Conservation (phyloP, 2,113 vertebrate genomes). For the Myotis yumanensis region DNA sequence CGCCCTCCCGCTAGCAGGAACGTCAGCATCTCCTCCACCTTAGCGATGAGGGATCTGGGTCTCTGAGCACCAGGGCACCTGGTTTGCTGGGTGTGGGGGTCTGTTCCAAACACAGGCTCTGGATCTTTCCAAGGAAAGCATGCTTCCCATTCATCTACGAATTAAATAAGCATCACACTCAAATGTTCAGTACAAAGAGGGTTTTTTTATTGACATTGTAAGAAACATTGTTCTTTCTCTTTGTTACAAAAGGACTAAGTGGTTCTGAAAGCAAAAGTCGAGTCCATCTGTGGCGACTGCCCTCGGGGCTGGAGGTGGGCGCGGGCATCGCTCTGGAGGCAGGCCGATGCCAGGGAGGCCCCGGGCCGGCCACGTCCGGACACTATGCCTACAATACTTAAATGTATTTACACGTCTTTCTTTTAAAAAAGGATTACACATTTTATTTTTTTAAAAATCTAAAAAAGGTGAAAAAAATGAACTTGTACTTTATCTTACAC, state of each 20-base stretch:
- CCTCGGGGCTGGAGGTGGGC: constrained; percentile 84
- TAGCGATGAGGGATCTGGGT: no score
- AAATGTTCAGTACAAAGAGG: constrained; percentile 88
- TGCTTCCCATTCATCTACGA: background rate
- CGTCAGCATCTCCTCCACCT: background rate
- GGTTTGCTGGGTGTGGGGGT: no score
- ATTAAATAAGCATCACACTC: constrained; percentile 48
- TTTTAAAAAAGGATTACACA: constrained; percentile 88
- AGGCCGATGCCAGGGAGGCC: constrained; percentile 86
- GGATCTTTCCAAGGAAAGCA: background rate
- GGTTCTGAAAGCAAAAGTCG: constrained; percentile 90
- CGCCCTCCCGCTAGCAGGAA: background rate
- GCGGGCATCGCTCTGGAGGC: constrained; percentile 84
- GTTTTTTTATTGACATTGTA: constrained; percentile 98
- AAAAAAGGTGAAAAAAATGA: constrained; percentile 82
- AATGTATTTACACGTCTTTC: constrained; percentile 93
- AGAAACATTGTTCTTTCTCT: constrained; percentile 94
- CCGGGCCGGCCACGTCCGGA: constrained; percentile 83
- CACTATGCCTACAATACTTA: constrained; percentile 91
- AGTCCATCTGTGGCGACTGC: constrained; percentile 84
- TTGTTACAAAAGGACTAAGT: constrained; percentile 96
- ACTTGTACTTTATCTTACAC: constrained; percentile 87
- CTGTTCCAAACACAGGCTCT: background rate
- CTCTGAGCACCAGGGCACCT: background rate
- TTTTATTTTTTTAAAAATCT: constrained; percentile 83